Percentiles rank a stretch among this genome's conserved stretches.
phyloP scores from a whole-genome alignment of 2,113 vertebrate species.

The Cyprinus carpio region DNA sequence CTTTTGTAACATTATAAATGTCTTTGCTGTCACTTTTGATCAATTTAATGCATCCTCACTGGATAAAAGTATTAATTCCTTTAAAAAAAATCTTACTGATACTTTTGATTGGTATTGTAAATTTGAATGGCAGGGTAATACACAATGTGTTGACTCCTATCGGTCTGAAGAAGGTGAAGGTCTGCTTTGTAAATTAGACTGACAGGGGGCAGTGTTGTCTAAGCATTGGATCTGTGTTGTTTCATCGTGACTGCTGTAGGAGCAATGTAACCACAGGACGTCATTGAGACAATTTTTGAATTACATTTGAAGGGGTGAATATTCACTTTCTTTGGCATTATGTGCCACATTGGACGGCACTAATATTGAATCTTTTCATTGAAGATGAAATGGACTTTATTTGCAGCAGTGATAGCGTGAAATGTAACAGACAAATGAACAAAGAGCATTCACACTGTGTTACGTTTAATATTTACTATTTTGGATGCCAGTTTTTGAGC shows the following conservation, averaged over 20 bases:
- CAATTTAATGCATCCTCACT: neutral
- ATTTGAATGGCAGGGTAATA: neutral
- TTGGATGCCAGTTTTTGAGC: constrained; percentile 1
- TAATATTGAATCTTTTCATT: neutral
- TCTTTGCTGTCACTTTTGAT: neutral
- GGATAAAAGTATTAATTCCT: neutral
- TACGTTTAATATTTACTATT: constrained; percentile 25
- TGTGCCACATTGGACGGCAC: neutral
- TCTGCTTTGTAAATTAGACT: constrained; percentile 23
- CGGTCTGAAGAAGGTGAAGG: neutral
- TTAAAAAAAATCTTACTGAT: neutral
- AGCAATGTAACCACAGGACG: constrained; percentile 9
- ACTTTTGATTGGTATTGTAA: neutral
- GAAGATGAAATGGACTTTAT: neutral
- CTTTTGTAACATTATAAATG: neutral
- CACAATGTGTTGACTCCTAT: neutral
- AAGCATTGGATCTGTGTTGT: constrained; percentile 3
- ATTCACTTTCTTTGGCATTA: neutral
- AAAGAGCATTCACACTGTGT: neutral
- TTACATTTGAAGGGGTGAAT: constrained; percentile 4
- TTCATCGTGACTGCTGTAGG: constrained; percentile 7
- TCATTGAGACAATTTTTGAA: constrained; percentile 5
- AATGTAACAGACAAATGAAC: neutral
- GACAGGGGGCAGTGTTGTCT: constrained; percentile 75
- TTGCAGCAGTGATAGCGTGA: neutral